Evolutionary conservation across 2,797 vertebrate species (phyloP), one percentile per base, ranked within the genome.

Genomic region (Sebastes jordani): DNA sequence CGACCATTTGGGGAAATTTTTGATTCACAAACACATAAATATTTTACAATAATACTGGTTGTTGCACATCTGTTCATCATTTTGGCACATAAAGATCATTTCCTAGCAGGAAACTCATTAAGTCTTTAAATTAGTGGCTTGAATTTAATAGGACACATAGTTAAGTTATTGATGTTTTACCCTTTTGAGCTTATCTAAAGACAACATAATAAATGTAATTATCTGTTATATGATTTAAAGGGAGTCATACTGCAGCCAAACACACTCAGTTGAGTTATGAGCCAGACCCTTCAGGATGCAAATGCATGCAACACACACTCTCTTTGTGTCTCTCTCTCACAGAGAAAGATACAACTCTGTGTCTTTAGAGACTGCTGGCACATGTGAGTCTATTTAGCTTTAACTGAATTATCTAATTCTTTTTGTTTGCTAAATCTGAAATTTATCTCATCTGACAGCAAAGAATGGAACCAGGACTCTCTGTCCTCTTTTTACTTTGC

Each of bases 351-450:
- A 32, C 34, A 58, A 58, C 71, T 72, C 56, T 67, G 34, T 63
- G 52, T 77, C 42, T 65, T 36, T 22, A 34, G 36, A 68, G 61
- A 56, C 83, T 81, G 73, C 70, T 22, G 42, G 74, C 11, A 67
- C 74, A 85, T 71, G 80, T 81, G 59, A 70, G 70, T 71, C 69
- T 86, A 56, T 85, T 88, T 86, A 85, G 6, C 64, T 77, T 80
- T n/a, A 82, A 82, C 62, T 82, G 11, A 74, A 71, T 88, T 36
- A 83, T 80, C 61, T 71, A 76, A 86, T 91, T 86, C 77, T 80
- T 60, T 82, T 86, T 81, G 52, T 61, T 55, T 5, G 61, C 25
- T 73, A 76, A 81, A 76, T 83, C 29, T 70, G 36, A 86, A 84
- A 69, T 61, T 0, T 63, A 74, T 76, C 22, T 79, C 14, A 80